These are phyloP conservation scores for Pseudomugil tenellus DNA, from an alignment of 2,797 vertebrate genomes.

Conservation along the genomic window DNA sequence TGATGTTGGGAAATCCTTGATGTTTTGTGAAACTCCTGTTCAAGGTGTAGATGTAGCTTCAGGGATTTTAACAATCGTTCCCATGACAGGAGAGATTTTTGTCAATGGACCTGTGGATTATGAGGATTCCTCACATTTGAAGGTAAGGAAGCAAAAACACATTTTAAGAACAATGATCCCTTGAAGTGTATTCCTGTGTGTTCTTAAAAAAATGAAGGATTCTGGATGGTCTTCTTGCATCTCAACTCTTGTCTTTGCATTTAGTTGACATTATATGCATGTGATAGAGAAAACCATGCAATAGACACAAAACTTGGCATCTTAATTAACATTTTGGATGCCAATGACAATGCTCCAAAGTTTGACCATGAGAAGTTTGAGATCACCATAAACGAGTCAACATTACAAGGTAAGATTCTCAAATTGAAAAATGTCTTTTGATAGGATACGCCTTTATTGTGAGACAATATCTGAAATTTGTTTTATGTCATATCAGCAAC, in stretches of 20 bases:
- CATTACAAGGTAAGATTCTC: slow-evolving; percentile 70
- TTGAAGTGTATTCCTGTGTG: not conserved
- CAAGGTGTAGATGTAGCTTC: slow-evolving; percentile 63
- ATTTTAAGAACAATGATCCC: not conserved
- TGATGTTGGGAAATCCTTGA: not conserved
- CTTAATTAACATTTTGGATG: slow-evolving; percentile 67
- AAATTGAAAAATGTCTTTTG: not conserved
- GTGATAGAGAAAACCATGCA: fast-evolving
- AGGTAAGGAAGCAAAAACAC: slow-evolving; percentile 39
- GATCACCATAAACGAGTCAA: slow-evolving; percentile 60
- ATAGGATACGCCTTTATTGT: too few species aligned
- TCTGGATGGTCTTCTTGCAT: not conserved
- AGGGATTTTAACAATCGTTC: slow-evolving; percentile 55
- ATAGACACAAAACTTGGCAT: slow-evolving; percentile 69
- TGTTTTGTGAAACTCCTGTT: slow-evolving; percentile 45
- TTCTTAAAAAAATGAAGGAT: too few species aligned
- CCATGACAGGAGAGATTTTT: slow-evolving; percentile 30
- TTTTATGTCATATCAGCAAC: too few species aligned
- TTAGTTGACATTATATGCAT: slow-evolving; percentile 72
- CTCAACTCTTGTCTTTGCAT: slow-evolving; percentile 5
- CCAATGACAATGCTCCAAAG: slow-evolving; percentile 78
- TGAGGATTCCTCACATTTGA: slow-evolving; percentile 48
- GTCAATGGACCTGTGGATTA: slow-evolving; percentile 65
- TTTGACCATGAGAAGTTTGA: slow-evolving; percentile 37
- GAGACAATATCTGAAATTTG: too few species aligned